Evolutionary conservation across 2,113 vertebrate genomes (phyloP), one percentile per base, ranked within the genome.

Genomic region (Pagrus major): DNA sequence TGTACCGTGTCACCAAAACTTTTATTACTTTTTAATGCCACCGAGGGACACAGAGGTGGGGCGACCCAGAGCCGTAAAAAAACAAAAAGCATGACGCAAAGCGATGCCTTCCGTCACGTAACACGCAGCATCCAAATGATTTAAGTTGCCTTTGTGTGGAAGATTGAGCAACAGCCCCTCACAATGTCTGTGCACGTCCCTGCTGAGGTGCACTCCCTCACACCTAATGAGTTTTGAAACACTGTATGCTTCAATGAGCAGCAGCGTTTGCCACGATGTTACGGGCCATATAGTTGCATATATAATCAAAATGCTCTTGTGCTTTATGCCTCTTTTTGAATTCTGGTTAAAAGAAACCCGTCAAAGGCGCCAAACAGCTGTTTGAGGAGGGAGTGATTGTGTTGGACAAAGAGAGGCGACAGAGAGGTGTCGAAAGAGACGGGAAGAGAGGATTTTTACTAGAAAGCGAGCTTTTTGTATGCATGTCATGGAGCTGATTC

Each of bases 181-280:
- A n/a, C n/a, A n/a, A n/a, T n/a, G n/a, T n/a, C n/a, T n/a, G n/a
- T n/a, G n/a, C n/a, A n/a, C n/a, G n/a, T 0, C 60, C 25, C 16
- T 60, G n/a, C n/a, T n/a, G n/a, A n/a, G n/a, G n/a, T n/a, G n/a
- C n/a, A n/a, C n/a, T n/a, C n/a, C n/a, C n/a, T n/a, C n/a, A n/a
- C 10, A 23, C 27, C 49, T 69, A 33, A 85, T 83, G 31, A 58
- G 25, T 71, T 81, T 72, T 52, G 12, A 76, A 41, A 58, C 33
- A 29, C 61, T 63, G 9, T 14, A 15, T 7, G 23, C 68, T 47
- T 59, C 69, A 52, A 47, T 59, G 56, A 73, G 23, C 41, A 9
- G 23, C 12, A 2, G 20, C 33, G 65, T 68, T 65, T 51, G 10
- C 9, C 51, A 15, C 23, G 21, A 23, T 61, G 71, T 71, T 35